Conservation (phyloP, 2,888 invertebrate genomes). For the Diaprepes abbreviatus region DNA sequence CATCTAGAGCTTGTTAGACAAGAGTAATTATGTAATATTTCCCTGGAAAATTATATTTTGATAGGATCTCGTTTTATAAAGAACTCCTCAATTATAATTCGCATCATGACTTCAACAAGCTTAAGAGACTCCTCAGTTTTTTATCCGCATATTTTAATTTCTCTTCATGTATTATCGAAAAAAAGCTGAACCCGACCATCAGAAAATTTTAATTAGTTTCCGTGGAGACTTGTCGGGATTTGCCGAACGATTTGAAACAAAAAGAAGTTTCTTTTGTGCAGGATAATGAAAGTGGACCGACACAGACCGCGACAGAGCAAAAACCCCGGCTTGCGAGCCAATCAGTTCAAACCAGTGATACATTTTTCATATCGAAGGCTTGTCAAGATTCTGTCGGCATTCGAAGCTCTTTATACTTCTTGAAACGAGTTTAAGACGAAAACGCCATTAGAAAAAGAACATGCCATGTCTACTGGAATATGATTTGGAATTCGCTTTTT, state of each 20-base stretch:
- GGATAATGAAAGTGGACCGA: slow-evolving; percentile 58
- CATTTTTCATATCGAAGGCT: slow-evolving; percentile 66
- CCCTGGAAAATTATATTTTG: too few relatives aligned
- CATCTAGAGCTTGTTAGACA: too few relatives aligned
- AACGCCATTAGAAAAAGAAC: slow-evolving; percentile 60
- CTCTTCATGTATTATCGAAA: slow-evolving; percentile 26
- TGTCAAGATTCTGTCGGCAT: slow-evolving; percentile 63
- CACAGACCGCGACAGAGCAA: slow-evolving; percentile 53
- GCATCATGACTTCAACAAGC: neutral
- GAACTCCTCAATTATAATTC: neutral
- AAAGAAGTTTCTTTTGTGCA: slow-evolving; percentile 57
- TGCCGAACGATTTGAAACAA: slow-evolving; percentile 54
- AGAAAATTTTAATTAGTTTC: slow-evolving; percentile 58
- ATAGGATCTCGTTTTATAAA: too few relatives aligned
- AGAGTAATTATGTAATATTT: too few relatives aligned
- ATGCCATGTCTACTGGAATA: slow-evolving; percentile 23
- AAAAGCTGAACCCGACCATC: slow-evolving; percentile 39
- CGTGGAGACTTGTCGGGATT: slow-evolving; percentile 54
- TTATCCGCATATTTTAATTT: slow-evolving; percentile 17
- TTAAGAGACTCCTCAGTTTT: neutral
- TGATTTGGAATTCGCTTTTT: slow-evolving; percentile 44
- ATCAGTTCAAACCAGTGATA: slow-evolving; percentile 62
- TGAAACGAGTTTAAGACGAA: slow-evolving; percentile 60
- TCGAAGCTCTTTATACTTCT: slow-evolving; percentile 59
- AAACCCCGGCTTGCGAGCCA: slow-evolving; percentile 55